phyloP scores from a whole-genome alignment of 2,888 invertebrate genomes.

The Synanthedon tipuliformis region DNA sequence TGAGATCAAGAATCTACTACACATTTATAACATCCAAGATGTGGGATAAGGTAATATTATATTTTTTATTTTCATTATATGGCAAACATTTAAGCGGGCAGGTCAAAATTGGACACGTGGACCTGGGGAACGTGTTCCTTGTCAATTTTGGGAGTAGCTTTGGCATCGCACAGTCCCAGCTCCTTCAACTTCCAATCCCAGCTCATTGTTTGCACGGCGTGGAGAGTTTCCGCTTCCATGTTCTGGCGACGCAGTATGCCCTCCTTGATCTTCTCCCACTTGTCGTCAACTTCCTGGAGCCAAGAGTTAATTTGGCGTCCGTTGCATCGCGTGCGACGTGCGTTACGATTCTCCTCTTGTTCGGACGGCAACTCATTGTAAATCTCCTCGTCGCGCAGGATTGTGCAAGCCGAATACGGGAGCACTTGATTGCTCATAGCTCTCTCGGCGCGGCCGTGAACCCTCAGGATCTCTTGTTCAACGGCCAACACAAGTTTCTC shows the following conservation, averaged over 20 bases:
- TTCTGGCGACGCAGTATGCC: slow-evolving; percentile 86
- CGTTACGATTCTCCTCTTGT: slow-evolving; percentile 84
- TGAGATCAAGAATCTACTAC: too few species aligned
- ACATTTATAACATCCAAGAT: too few species aligned
- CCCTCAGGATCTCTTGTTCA: slow-evolving; percentile 89
- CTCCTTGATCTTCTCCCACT: slow-evolving; percentile 94
- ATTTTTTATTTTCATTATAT: background rate
- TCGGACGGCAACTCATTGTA: slow-evolving; percentile 87
- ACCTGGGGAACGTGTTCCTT: slow-evolving; percentile 87
- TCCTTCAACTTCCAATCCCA: slow-evolving; percentile 93
- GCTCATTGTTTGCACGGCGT: slow-evolving; percentile 89
- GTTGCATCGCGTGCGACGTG: slow-evolving; percentile 82
- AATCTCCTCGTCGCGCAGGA: slow-evolving; percentile 87
- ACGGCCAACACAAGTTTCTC: slow-evolving; percentile 89
- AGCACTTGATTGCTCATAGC: slow-evolving; percentile 86
- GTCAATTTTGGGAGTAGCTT: slow-evolving; percentile 79
- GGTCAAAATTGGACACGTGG: slow-evolving; percentile 76
- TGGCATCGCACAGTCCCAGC: slow-evolving; percentile 79
- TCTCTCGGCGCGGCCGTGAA: slow-evolving; percentile 87
- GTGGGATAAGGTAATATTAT: too few species aligned
- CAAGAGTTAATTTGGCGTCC: slow-evolving; percentile 87
- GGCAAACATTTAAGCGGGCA: slow-evolving; percentile 6
- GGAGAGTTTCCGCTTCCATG: slow-evolving; percentile 88
- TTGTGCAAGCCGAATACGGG: slow-evolving; percentile 88
- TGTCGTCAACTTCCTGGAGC: slow-evolving; percentile 91